These are phyloP conservation scores for Ormyrus pomaceus DNA, from an alignment of 2,888 invertebrate genomes.

Conservation along the genomic window DNA sequence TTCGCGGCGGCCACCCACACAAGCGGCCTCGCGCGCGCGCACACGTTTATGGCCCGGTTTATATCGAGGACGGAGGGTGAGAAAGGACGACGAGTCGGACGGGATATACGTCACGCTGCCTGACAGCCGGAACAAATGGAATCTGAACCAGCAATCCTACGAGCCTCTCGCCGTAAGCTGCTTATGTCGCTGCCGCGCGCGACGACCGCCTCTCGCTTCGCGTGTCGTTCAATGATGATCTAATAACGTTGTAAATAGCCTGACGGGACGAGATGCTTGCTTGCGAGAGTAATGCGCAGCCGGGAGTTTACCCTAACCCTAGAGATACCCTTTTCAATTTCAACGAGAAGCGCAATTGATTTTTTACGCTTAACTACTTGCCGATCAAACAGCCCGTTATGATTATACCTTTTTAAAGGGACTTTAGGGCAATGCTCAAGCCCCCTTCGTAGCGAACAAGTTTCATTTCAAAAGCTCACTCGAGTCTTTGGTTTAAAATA, in stretches of 20 bases:
- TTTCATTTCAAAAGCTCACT: too few relatives aligned
- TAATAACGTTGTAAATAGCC: slow-evolving; percentile 67
- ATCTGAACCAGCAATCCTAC: slow-evolving; percentile 74
- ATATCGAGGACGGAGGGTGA: slow-evolving; percentile 53
- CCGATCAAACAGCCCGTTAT: too few relatives aligned
- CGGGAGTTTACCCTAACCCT: too few relatives aligned
- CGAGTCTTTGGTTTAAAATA: too few relatives aligned
- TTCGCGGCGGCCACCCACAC: slow-evolving; percentile 1
- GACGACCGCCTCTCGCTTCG: slow-evolving; percentile 34
- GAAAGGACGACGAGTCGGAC: slow-evolving; percentile 65
- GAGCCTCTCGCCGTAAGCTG: slow-evolving; percentile 64
- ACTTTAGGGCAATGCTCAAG: too few relatives aligned
- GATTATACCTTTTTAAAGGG: too few relatives aligned
- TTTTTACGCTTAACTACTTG: too few relatives aligned
- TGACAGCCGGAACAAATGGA: slow-evolving; percentile 76
- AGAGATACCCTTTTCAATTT: too few relatives aligned
- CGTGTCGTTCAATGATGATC: slow-evolving; percentile 67
- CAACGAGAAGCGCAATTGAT: too few relatives aligned
- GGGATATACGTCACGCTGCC: slow-evolving; percentile 72
- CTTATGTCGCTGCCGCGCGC: slow-evolving; percentile 60
- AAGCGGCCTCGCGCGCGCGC: neutral
- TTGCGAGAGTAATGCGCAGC: too few relatives aligned
- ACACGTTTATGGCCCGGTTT: slow-evolving; percentile 21
- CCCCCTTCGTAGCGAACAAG: too few relatives aligned
- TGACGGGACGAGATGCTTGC: neutral